These are phyloP conservation scores for Temnopleurus reevesii DNA, from an alignment of 53 echinoderm and acorn worm genomes.

Conservation along the genomic window DNA sequence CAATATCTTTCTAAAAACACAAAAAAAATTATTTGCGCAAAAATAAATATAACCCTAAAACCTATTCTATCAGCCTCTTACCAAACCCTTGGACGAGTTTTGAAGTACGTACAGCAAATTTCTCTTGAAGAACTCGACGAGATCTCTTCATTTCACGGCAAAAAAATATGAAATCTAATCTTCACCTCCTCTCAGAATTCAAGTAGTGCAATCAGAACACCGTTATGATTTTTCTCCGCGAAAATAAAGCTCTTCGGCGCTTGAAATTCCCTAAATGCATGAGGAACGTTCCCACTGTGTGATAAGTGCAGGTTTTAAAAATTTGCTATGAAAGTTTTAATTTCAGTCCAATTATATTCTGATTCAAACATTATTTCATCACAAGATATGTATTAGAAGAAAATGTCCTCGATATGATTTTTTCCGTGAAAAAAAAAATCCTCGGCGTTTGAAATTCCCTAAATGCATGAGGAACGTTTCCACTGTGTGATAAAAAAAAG, in stretches of 20 bases:
- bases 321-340: too few species aligned
- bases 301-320: too few species aligned
- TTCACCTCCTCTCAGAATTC: neutral
- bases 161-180: neutral
- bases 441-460: neutral
- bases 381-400: too few species aligned
- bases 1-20: too few species aligned
- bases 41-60: too few species aligned
- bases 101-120: neutral
- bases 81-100: neutral
- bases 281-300: neutral
- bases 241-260: neutral
- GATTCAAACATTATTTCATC: too few species aligned
- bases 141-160: neutral
- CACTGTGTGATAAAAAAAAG: too few species aligned
- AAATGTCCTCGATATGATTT: neutral
- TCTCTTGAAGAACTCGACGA: neutral
- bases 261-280: neutral
- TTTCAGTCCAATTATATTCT: too few species aligned
- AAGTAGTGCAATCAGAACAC: neutral
- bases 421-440: neutral
- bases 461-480: neutral
- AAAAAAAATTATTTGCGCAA: too few species aligned
- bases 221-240: neutral
- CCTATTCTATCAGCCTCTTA: too few species aligned